Conservation (phyloP, 1,140 invertebrate genomes). For the Leptinotarsa defecta region DNA sequence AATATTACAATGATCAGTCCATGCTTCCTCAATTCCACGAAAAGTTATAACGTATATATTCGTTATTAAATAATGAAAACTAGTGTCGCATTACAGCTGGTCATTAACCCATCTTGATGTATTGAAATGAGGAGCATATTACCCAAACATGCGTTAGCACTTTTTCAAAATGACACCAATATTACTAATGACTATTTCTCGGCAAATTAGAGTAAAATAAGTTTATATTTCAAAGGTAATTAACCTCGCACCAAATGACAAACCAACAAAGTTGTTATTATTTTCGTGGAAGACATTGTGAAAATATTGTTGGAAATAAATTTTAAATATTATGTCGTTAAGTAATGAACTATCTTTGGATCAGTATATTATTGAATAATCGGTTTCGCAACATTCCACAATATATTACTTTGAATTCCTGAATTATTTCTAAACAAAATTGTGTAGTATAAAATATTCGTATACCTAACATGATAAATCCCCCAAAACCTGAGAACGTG, state of each 20-base stretch:
- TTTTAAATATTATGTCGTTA: not conserved
- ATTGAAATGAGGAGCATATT: slow-evolving; percentile 1
- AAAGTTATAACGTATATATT: not conserved
- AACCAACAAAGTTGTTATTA: slow-evolving; percentile 3
- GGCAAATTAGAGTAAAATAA: slow-evolving; percentile 2
- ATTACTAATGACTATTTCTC: slow-evolving; percentile 4
- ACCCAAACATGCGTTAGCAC: slow-evolving; percentile 22
- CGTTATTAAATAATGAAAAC: not conserved
- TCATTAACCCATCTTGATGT: slow-evolving; percentile 16
- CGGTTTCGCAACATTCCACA: no score
- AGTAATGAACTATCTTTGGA: no score
- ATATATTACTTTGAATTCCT: no score
- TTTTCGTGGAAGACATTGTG: slow-evolving; percentile 17
- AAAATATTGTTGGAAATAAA: slow-evolving; percentile 13
- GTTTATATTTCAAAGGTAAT: slow-evolving; percentile 8
- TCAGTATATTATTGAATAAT: no score
- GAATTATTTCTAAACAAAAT: no score
- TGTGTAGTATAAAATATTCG: no score
- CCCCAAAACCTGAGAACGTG: no score
- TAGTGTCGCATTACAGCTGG: slow-evolving; percentile 9
- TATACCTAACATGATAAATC: no score
- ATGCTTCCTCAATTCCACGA: not conserved
- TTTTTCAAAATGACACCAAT: slow-evolving; percentile 17
- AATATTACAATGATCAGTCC: not conserved
- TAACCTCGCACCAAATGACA: slow-evolving; percentile 1